phyloP scores from a whole-genome alignment of 2,888 invertebrate species.

The Drepanosiphum platanoidis region DNA sequence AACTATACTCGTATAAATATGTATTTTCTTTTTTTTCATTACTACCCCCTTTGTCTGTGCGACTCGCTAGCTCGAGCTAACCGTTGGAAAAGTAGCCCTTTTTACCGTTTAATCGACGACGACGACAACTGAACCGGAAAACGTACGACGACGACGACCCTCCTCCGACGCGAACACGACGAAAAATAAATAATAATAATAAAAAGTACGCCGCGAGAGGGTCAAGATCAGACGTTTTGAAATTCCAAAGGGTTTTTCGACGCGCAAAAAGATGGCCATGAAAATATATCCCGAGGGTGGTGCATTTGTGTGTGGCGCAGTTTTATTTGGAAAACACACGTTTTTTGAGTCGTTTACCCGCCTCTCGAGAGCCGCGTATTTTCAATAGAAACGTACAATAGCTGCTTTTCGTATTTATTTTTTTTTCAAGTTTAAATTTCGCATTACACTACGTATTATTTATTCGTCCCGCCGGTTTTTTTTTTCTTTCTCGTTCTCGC shows the following conservation, averaged over 20 bases:
- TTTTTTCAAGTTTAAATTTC: not conserved
- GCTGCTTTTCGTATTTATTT: not conserved
- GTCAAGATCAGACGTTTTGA: constrained; percentile 30
- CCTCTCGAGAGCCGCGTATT: too few relatives aligned
- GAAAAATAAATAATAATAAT: constrained; percentile 10
- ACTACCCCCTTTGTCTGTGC: not conserved
- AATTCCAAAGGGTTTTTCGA: constrained; percentile 48
- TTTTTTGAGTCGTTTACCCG: too few relatives aligned
- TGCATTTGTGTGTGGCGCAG: too few relatives aligned
- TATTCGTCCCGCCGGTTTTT: not conserved
- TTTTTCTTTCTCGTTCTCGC: constrained; percentile 4
- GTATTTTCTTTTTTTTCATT: constrained; percentile 18
- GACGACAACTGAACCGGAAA: constrained; percentile 43
- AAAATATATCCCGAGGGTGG: constrained; percentile 30
- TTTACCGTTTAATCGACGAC: constrained; percentile 37
- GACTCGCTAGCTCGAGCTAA: constrained; percentile 10
- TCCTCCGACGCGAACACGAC: too few relatives aligned
- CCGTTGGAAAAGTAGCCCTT: constrained; percentile 54
- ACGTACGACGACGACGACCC: constrained; percentile 35
- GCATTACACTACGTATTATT: not conserved
- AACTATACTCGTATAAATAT: constrained; percentile 9
- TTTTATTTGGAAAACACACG: too few relatives aligned
- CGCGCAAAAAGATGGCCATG: constrained; percentile 46
- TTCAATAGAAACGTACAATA: too few relatives aligned
- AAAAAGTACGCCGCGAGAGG: constrained; percentile 7